Conservation (phyloP, 2,113 vertebrate species). For the Corythoichthys intestinalis region DNA sequence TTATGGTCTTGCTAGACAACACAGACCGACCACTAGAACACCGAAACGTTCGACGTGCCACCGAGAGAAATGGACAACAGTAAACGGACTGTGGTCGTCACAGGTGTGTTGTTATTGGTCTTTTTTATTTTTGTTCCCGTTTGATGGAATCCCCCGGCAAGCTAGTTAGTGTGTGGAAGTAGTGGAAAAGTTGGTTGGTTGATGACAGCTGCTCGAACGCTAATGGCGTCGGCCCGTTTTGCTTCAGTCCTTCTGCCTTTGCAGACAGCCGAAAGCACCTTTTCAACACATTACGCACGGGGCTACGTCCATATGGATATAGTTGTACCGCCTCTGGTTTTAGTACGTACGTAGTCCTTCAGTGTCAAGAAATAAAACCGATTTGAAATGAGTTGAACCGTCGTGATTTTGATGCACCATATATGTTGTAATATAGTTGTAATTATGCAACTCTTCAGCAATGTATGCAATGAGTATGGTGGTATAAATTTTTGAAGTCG, state of each 20-base stretch:
- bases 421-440: background rate
- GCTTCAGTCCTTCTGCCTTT: constrained; percentile 7
- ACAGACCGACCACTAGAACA: constrained; percentile 3
- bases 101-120: constrained; percentile 48
- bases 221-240: constrained; percentile 53
- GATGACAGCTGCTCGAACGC: constrained; percentile 37
- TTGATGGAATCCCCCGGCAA: background rate
- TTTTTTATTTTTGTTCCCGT: background rate
- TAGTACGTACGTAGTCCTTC: background rate
- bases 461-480: background rate
- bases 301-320: background rate
- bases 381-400: background rate
- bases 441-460: background rate
- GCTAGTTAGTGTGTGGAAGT: constrained; percentile 18
- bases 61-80: constrained; percentile 64
- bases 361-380: background rate
- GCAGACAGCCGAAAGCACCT: background rate
- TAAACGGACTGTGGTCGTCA: constrained; percentile 68
- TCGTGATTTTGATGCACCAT: background rate
- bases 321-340: background rate
- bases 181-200: constrained; percentile 54
- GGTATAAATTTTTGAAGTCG: background rate
- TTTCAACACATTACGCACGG: background rate
- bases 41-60: background rate
- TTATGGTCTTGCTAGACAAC: constrained; percentile 1